Percentiles rank a stretch among this genome's conserved stretches.
Evolutionary conservation across 2,888 invertebrate genomes (phyloP).

Genomic region (Phlogophora meticulosa): DNA sequence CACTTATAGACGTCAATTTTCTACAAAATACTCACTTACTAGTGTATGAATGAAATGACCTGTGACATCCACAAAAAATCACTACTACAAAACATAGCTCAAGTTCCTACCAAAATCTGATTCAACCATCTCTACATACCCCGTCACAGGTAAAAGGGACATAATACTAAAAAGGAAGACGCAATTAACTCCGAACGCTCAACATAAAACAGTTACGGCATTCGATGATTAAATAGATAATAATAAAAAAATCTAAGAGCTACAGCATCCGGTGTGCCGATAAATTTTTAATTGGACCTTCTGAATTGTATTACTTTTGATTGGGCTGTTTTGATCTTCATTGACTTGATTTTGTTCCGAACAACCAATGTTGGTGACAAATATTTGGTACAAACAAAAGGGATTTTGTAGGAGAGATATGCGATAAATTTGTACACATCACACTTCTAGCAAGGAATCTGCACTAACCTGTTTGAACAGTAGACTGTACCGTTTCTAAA

Average conservation of each 20-base stretch:
- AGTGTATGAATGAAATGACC: too few species aligned
- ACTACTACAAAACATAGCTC: too few species aligned
- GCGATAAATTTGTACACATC: too few species aligned
- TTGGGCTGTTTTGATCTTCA: slow-evolving; percentile 69
- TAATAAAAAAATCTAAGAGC: slow-evolving; percentile 74
- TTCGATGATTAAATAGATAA: slow-evolving; percentile 78
- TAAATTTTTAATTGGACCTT: slow-evolving; percentile 64
- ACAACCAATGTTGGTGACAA: slow-evolving; percentile 2
- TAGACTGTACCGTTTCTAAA: too few species aligned
- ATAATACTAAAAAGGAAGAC: slow-evolving; percentile 25
- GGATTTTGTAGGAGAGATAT: neutral
- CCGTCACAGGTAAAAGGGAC: neutral
- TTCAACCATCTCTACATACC: neutral
- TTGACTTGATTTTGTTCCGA: slow-evolving; percentile 55
- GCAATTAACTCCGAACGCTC: slow-evolving; percentile 61
- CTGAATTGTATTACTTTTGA: slow-evolving; percentile 70
- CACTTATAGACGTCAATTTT: too few species aligned
- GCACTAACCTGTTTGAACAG: too few species aligned
- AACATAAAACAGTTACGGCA: slow-evolving; percentile 74
- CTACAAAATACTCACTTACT: too few species aligned
- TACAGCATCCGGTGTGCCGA: slow-evolving; percentile 58
- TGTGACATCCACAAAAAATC: too few species aligned
- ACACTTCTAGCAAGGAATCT: too few species aligned
- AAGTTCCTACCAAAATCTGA: neutral
- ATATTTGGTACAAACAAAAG: neutral